phyloP scores from a whole-genome alignment of 2,113 vertebrate genomes.

The Gambusia holbrooki region DNA sequence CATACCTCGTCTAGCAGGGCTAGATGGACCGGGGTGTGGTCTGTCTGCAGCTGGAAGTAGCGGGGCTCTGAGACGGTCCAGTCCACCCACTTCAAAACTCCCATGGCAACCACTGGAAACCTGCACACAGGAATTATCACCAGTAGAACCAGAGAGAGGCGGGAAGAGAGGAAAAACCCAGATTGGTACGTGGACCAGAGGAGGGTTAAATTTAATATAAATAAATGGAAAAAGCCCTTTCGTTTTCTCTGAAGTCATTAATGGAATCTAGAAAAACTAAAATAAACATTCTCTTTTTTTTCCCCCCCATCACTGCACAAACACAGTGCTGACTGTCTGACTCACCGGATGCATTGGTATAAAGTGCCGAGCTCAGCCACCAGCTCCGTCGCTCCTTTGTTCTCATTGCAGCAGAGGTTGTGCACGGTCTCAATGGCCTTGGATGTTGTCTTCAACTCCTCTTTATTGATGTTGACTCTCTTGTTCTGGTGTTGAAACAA shows the following conservation, averaged over 20 bases:
- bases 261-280: no score
- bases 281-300: no score
- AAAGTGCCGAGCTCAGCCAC: constrained; percentile 95
- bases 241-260: no score
- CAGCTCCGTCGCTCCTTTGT: constrained; percentile 96
- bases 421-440: constrained; percentile 97
- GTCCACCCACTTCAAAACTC: constrained; percentile 98
- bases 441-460: constrained; percentile 95
- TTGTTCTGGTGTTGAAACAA: constrained; percentile 85
- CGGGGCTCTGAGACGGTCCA: constrained; percentile 97
- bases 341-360: constrained; percentile 90
- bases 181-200: no score
- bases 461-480: constrained; percentile 96
- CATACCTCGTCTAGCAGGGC: constrained; percentile 93
- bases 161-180: background rate
- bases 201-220: no score
- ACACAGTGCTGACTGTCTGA: no score
- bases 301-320: no score
- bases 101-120: constrained; percentile 98
- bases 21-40: constrained; percentile 96
- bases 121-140: constrained; percentile 64
- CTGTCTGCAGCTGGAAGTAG: constrained; percentile 98
- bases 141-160: background rate
- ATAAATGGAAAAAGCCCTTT: no score
- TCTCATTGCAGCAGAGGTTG: constrained; percentile 96